Percentiles rank a stretch among this genome's conserved stretches.
phyloP scores from a whole-genome alignment of 2,797 vertebrate species.

The Atherinosoma microstoma region DNA sequence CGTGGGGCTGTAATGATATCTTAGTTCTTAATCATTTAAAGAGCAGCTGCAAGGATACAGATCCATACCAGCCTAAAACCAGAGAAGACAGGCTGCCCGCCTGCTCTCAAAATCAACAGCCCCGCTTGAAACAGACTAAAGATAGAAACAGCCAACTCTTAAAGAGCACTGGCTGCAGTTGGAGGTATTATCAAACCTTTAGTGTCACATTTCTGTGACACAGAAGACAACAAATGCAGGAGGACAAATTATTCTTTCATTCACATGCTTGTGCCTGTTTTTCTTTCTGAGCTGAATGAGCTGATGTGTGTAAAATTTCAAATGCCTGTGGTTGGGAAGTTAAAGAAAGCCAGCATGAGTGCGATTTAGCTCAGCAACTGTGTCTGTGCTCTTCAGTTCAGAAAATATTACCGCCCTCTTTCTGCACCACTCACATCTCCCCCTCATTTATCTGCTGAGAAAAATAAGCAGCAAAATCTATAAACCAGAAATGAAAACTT shows the following conservation, averaged over 20 bases:
- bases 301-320: conserved; percentile 60
- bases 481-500: not conserved
- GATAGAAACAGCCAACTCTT: conserved; percentile 78
- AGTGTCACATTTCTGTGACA: conserved; percentile 60
- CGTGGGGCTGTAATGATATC: conserved; percentile 55
- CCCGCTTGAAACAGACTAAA: conserved; percentile 77
- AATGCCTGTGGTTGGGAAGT: conserved; percentile 63
- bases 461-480: not conserved
- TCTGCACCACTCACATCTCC: conserved; percentile 38
- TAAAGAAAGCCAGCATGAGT: conserved; percentile 50
- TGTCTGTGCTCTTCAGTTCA: conserved; percentile 65
- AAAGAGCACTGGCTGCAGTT: conserved; percentile 61
- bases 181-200: conserved; percentile 61
- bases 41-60: conserved; percentile 72
- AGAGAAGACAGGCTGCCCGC: conserved; percentile 66
- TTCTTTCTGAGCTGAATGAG: conserved; percentile 54
- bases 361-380: conserved; percentile 61
- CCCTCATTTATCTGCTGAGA: conserved; percentile 39
- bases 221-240: conserved; percentile 57
- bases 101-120: conserved; percentile 80
- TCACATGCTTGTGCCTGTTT: conserved; percentile 34
- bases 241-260: conserved; percentile 49
- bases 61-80: conserved; percentile 62
- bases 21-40: conserved; percentile 65
- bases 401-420: conserved; percentile 73